phyloP scores from a whole-genome alignment of 2,888 invertebrate species.

The Agonopterix subpropinquella region DNA sequence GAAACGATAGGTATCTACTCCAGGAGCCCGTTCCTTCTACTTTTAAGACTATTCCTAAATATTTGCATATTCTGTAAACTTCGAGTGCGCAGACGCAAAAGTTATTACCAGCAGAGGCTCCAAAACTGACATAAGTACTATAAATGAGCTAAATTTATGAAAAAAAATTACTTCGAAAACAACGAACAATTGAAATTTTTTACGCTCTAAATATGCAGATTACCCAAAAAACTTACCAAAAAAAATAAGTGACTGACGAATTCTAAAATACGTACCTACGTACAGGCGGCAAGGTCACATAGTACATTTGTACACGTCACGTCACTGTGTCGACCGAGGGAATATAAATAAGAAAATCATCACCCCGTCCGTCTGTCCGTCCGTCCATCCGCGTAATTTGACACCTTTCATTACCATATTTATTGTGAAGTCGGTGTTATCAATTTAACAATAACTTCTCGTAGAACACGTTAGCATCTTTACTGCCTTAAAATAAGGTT shows the following conservation, averaged over 20 bases:
- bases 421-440: slow-evolving; percentile 44
- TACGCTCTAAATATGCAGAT: background rate
- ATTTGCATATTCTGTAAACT: no score
- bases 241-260: slow-evolving; percentile 20
- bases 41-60: no score
- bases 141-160: no score
- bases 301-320: slow-evolving; percentile 50
- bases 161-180: no score
- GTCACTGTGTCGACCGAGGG: slow-evolving; percentile 21
- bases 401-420: slow-evolving; percentile 74
- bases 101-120: no score
- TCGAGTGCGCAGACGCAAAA: no score
- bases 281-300: slow-evolving; percentile 43
- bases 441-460: slow-evolving; percentile 10
- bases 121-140: no score
- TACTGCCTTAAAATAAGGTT: background rate
- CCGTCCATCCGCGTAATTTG: slow-evolving; percentile 63
- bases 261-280: slow-evolving; percentile 27
- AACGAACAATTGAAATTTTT: no score
- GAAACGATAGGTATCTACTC: no score
- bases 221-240: slow-evolving; percentile 11
- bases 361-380: slow-evolving; percentile 44
- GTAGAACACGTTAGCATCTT: background rate
- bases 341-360: slow-evolving; percentile 53
- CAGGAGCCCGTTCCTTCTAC: no score